A percentile compares a stretch with the other conserved stretches of the same genome.
Evolutionary conservation across 2,797 vertebrate species (phyloP).

Genomic region (Masticophis lateralis): DNA sequence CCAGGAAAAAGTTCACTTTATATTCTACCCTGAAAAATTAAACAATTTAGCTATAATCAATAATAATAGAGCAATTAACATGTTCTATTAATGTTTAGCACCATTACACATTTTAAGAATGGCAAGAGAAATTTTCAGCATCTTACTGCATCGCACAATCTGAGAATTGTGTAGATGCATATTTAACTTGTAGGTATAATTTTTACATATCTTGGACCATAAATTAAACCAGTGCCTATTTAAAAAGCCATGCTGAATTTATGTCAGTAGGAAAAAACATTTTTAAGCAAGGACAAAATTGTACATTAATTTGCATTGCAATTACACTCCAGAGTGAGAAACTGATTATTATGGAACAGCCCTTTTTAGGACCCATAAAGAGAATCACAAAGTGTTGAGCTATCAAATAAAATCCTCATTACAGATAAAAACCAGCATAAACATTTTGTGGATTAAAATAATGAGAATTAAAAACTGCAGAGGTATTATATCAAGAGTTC

Average conservation of each 20-base stretch:
- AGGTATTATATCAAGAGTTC: background rate
- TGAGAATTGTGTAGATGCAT: background rate
- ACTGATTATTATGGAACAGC: background rate
- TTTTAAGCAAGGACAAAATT: background rate
- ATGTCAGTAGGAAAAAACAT: background rate
- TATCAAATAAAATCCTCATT: background rate
- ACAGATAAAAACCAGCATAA: background rate
- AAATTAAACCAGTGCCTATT: background rate
- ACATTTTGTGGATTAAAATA: background rate
- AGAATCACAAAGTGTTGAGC: background rate
- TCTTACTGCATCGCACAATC: background rate
- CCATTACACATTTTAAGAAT: background rate
- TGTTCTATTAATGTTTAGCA: background rate
- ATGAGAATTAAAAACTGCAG: background rate
- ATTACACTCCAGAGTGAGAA: background rate
- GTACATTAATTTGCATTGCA: background rate
- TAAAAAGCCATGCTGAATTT: background rate
- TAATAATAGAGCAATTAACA: background rate
- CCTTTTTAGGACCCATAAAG: background rate
- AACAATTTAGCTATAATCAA: background rate
- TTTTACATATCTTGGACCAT: background rate
- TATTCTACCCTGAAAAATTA: background rate
- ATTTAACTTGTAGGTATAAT: background rate
- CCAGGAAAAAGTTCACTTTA: background rate
- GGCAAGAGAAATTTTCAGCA: background rate